Base-by-base conservation (phyloP, 2,888 invertebrate species). In the Pilophorus perplexus region DNA sequence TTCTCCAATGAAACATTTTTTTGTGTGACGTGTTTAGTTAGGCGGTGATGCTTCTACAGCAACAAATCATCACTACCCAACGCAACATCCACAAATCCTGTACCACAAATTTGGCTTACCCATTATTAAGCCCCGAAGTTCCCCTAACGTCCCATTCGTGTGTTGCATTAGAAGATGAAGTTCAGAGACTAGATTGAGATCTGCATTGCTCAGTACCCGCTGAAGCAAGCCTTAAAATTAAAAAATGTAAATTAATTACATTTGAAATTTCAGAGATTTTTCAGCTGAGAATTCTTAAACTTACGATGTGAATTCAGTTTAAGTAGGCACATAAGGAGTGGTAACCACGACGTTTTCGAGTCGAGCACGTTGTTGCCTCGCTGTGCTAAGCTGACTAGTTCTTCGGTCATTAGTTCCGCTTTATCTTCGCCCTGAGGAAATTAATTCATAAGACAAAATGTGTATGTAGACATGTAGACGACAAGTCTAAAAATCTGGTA, bases 131-230 rank as follows among this genome's bases (percentile, higher is more conserved):
- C 80, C 79, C 68, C 80, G 75, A 12, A 82, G 78, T 74, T 82
- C 81, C 1, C 80, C 80, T 73, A 82, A 78, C 65, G 79, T 80
- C 2, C 81, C 81, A 5, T 78, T 78, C 77, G 74, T 81, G 80
- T 20, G 80, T 78, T 33, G 82, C 80, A 73, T 80, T 79, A 74
- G 79, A 1, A 76, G 73, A 69, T 78, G 77, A n/a, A 77, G 74
- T 64, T 83, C 80, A 18, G 80, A 79, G 1, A 81, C 80, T 27
- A 82, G 75, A 40, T 80, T 78, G 14, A 83, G 79, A 71, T 82
- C 79, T 42, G 80, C 79, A 77, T 81, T 79, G 72, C 79, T 80
- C 67, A 83, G 73, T 10, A 83, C 72, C 64, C 71, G 69, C 69
- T 71, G 72, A 42, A 74, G 65, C 37, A 73, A 67, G 46, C 69